Evolutionary conservation across 2,888 invertebrate species (phyloP), one percentile per base, ranked within the genome.

Genomic region (Anticlea derivata): DNA sequence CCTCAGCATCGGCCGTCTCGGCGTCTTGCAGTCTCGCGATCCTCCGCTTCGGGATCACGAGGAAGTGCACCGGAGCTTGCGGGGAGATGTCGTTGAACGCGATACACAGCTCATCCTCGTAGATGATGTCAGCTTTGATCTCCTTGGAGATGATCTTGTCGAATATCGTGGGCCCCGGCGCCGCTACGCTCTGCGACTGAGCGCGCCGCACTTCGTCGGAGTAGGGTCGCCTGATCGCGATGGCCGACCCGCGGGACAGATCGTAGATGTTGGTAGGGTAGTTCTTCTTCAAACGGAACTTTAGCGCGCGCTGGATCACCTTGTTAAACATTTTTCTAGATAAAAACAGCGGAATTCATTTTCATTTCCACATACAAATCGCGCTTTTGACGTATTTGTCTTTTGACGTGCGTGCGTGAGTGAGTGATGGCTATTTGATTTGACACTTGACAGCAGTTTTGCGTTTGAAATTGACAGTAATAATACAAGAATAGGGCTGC

Each of bases 1-100:
- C 94, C 78, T 92, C 85, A 60, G 92, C 87, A 75, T 96, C 95
- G 64, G 92, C 92, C 0, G 72, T 76, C 26, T 92, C 92, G 0
- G 88, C 86, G 20, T 93, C 93, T 57, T 93, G 92, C 27, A 97
- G 73, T 70, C 92, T 92, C 0, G 93, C 80, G 56, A 97, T 95
- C 38, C 93, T 86, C 61, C 93, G 92, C 75, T 95, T 96, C 0
- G 97, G 97, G 58, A 97, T 95, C 3, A 97, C 95, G 4, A 97
- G 87, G 73, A 97, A 96, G 80, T 97, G 97, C 0, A 93, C 92
- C 0, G 97, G 97, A 0, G 96, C 97, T 75, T 96, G 96, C 0
- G 96, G 96, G 27, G 92, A 85, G 2, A 96, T 83, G 79, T 97
- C 97, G 65, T 95, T 94, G 79, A 97, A 96, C 0, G 96, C 97